Percentiles rank a stretch among this genome's conserved stretches.
Evolutionary conservation across 2,797 vertebrate species (phyloP).

Genomic region (Pangasius djambal): DNA sequence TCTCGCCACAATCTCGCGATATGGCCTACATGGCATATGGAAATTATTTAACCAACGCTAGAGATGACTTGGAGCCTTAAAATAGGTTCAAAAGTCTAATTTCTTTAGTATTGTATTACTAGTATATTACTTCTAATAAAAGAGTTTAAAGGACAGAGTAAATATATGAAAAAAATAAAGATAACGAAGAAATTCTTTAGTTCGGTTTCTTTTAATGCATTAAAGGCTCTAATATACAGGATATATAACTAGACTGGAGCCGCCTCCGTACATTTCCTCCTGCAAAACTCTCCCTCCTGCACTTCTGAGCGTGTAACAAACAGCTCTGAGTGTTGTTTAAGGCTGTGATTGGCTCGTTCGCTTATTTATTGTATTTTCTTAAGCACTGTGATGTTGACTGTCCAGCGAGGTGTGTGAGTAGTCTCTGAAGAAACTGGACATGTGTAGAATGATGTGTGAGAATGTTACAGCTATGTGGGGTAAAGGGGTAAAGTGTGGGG

Average conservation of each 20-base stretch:
- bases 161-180: background rate
- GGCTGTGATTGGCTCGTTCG: background rate
- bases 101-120: background rate
- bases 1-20: slow-evolving; percentile 1
- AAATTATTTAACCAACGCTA: too few relatives aligned
- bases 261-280: too few relatives aligned
- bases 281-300: too few relatives aligned
- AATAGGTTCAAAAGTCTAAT: background rate
- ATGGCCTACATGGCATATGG: background rate
- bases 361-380: background rate
- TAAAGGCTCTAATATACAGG: background rate
- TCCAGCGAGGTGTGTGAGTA: background rate
- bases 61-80: background rate
- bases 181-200: background rate
- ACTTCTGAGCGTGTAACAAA: background rate
- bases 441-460: background rate
- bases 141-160: background rate
- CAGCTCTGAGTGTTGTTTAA: background rate
- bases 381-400: background rate
- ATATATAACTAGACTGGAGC: background rate
- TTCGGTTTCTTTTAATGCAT: background rate
- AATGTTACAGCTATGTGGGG: background rate
- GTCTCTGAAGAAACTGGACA: background rate
- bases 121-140: background rate
- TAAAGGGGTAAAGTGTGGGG: too few relatives aligned